phyloP scores from a whole-genome alignment of 2,113 vertebrate species.

The Polyodon spathula region DNA sequence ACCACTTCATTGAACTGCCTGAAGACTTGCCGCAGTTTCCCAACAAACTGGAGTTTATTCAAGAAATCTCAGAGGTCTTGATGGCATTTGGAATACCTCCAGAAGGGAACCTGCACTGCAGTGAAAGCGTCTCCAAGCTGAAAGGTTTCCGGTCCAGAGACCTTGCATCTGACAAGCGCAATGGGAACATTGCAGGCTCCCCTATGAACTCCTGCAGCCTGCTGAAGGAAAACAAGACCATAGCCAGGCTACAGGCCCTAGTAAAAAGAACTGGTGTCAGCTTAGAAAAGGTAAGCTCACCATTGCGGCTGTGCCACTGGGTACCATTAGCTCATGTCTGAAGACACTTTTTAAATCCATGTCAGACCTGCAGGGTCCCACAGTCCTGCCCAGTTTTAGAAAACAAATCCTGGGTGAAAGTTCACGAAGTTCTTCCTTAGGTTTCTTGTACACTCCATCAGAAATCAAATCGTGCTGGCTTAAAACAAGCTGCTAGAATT shows the following conservation, averaged over 20 bases:
- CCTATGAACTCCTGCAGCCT: constrained; percentile 81
- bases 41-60: constrained; percentile 94
- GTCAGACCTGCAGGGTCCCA: too few species aligned
- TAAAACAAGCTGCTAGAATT: too few species aligned
- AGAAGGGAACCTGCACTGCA: constrained; percentile 79
- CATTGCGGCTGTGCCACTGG: too few species aligned
- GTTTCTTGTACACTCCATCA: too few species aligned
- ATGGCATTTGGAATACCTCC: constrained; percentile 82
- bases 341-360: too few species aligned
- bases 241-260: constrained; percentile 87
- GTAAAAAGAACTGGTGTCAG: constrained; percentile 94
- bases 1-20: constrained; percentile 93
- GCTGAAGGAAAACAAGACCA: constrained; percentile 91
- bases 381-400: too few species aligned
- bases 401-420: too few species aligned
- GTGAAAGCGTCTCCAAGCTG: constrained; percentile 72
- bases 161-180: constrained; percentile 83
- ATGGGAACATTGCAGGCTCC: constrained; percentile 81
- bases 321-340: too few species aligned
- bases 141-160: constrained; percentile 70
- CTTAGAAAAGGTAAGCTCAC: constrained; percentile 75
- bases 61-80: constrained; percentile 92
- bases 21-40: constrained; percentile 96
- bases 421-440: too few species aligned
- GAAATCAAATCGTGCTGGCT: too few species aligned